Base-by-base conservation (phyloP, 2,797 vertebrate genomes). In the Sebastes ruberrimus region DNA sequence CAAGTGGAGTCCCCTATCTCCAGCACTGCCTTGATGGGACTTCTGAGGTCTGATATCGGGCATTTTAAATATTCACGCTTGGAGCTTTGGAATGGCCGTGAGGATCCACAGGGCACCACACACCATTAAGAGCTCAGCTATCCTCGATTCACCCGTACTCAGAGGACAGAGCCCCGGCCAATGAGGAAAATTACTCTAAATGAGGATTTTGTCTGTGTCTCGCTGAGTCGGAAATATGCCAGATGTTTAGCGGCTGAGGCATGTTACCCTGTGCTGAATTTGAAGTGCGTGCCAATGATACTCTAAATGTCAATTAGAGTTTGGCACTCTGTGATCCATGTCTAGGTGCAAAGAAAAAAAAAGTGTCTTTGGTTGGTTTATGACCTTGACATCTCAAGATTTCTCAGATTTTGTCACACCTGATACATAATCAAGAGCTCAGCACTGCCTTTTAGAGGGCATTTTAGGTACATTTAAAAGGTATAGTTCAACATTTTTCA, bases 1-100 rank as follows among this genome's bases (percentile, higher is more conserved):
- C 70, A 80, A 82, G 83, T 27, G 77, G 69, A 84, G 71, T 22
- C 84, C 60, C 73, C 23, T 46, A 87, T 92, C 90, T 90, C 62
- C 76, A 59, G 57, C 70, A n/a, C 74, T 71, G 81, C 76, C 81
- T 84, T 86, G 84, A 93, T 91, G 89, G 91, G 85, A 78, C 89
- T 82, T 84, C 83, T 60, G 75, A 85, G 84, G 84, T 90, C 88
- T 90, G 88, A 91, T 88, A 90, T 72, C 70, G 3, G 57, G 60
- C 35, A 66, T 84, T 88, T 92, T 92, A 88, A 92, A 94, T 93
- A 93, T 94, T 93, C 92, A 93, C 52, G 76, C 92, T 86, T 16
- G 49, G 82, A 89, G 93, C 80, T 75, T 56, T 69, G 63, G 76
- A 78, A 70, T 11, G 49, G 83, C 71, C 76, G 4, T 55, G 76